Percentiles rank a stretch among this genome's conserved stretches.
Conservation (phyloP, 2,888 invertebrate genomes). For the Melanostoma mellinum region DNA sequence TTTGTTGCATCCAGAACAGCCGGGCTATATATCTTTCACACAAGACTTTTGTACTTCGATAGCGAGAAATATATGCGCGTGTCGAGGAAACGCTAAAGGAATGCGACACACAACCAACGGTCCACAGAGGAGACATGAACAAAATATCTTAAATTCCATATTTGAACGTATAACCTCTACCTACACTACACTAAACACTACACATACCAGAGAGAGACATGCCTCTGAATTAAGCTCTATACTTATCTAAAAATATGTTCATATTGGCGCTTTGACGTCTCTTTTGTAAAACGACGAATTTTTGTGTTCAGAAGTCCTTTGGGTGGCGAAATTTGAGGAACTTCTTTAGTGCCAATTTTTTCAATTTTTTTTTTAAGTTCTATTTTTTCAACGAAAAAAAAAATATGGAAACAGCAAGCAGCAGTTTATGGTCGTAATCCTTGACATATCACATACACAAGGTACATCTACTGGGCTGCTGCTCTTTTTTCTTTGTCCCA, state of each 20-base stretch:
- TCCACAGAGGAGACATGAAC: conserved; percentile 49
- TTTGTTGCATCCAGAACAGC: conserved; percentile 50
- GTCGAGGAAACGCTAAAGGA: conserved; percentile 44
- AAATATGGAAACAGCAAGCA: conserved; percentile 33
- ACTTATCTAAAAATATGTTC: not conserved
- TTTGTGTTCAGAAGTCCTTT: conserved; percentile 40
- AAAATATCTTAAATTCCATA: conserved; percentile 61
- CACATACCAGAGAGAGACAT: conserved; percentile 23
- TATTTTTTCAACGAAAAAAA: conserved; percentile 6
- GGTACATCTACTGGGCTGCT: conserved; percentile 41
- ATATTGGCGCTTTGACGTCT: conserved; percentile 32
- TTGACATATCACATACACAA: conserved; percentile 64
- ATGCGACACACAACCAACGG: conserved; percentile 58
- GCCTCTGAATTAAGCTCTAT: conserved; percentile 16
- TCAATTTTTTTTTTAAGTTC: conserved; percentile 17
- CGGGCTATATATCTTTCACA: conserved; percentile 33
- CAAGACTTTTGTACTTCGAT: conserved; percentile 43
- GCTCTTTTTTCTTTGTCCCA: conserved; percentile 19
- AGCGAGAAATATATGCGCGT: conserved; percentile 22
- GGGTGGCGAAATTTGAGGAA: conserved; percentile 61
- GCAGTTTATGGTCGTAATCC: conserved; percentile 65
- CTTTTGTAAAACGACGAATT: conserved; percentile 39
- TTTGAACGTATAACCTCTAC: conserved; percentile 20
- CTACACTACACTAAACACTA: not conserved
- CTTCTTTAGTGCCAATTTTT: conserved; percentile 63